Percentiles rank a stretch among this genome's conserved stretches.
Evolutionary conservation across 1,140 invertebrate species (phyloP).

Genomic region (Chelonus insularis): DNA sequence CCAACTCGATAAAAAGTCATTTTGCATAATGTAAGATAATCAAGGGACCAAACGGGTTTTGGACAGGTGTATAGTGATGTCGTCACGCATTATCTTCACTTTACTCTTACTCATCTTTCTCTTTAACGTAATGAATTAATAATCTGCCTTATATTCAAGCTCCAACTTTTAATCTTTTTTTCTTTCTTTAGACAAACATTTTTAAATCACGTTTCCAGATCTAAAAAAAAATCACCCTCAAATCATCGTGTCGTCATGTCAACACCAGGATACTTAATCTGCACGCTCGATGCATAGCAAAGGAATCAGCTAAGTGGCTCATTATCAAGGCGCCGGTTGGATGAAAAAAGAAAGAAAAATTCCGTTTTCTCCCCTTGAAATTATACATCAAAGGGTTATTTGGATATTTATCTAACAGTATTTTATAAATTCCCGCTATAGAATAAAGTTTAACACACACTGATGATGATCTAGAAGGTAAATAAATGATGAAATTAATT

Average conservation of each 20-base stretch:
- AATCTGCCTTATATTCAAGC: conserved; percentile 40
- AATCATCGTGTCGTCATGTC: conserved; percentile 21
- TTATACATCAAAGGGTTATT: too few relatives aligned
- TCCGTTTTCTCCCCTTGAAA: too few relatives aligned
- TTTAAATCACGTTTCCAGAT: too few relatives aligned
- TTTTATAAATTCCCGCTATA: too few relatives aligned
- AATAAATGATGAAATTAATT: too few relatives aligned
- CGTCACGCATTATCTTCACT: conserved; percentile 20
- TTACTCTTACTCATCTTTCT: conserved; percentile 34
- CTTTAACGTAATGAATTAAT: conserved; percentile 46
- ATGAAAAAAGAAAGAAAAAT: not conserved
- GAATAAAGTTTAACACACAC: too few relatives aligned
- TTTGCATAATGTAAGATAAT: conserved; percentile 60
- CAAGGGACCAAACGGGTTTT: conserved; percentile 33
- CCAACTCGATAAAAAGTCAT: conserved; percentile 48
- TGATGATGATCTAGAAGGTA: too few relatives aligned
- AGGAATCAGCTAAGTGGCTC: conserved; percentile 25
- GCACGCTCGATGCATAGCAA: conserved; percentile 17
- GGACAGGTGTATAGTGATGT: conserved; percentile 16
- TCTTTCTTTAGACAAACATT: too few relatives aligned
- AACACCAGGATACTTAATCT: conserved; percentile 13
- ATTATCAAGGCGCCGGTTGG: conserved; percentile 22
- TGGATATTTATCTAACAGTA: too few relatives aligned
- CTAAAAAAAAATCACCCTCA: not conserved
- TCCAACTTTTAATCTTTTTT: conserved; percentile 3